Evolutionary conservation across 2,113 vertebrate species (phyloP).

Genomic region (human (Homo sapiens)): GRCh38 chr6:60811501-60812000

Average conservation of each 20-base stretch:
- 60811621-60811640: neutral
- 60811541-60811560: neutral
- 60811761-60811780: neutral
- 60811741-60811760: neutral
- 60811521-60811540: neutral
- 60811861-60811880: neutral
- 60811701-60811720: neutral
- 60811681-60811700: neutral
- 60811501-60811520: neutral
- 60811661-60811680: neutral
- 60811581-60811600: neutral
- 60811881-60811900: neutral
- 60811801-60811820: neutral
- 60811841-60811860: neutral
- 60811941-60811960: fast-evolving
- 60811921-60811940: neutral
- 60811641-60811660: neutral
- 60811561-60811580: neutral
- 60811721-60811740: neutral
- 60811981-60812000: neutral
- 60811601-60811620: neutral
- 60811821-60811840: neutral
- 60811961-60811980: neutral
- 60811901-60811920: neutral
- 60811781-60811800: neutral